These are phyloP conservation scores for Drosophila tripunctata DNA, from an alignment of 2,888 invertebrate species.

Conservation along the genomic window DNA sequence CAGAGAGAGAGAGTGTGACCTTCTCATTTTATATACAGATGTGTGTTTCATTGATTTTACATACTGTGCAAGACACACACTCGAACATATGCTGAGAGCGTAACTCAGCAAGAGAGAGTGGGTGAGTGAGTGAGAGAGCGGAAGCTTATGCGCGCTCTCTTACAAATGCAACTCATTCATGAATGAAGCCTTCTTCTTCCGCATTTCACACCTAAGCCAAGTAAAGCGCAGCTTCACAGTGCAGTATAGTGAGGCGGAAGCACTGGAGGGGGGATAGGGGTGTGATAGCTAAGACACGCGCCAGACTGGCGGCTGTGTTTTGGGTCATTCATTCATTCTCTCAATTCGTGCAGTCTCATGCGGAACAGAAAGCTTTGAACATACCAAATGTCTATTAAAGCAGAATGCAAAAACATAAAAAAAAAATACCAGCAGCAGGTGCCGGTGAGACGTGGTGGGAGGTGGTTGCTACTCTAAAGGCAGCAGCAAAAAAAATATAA, in stretches of 20 bases:
- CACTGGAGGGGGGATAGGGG: background rate
- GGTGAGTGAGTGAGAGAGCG: slow-evolving; percentile 9
- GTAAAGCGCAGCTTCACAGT: slow-evolving; percentile 22
- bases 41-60: slow-evolving; percentile 65
- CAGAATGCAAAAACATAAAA: slow-evolving; percentile 39
- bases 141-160: slow-evolving; percentile 11
- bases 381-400: slow-evolving; percentile 21
- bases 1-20: slow-evolving; percentile 44
- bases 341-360: slow-evolving; percentile 58
- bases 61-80: slow-evolving; percentile 6
- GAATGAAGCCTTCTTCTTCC: slow-evolving; percentile 62
- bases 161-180: slow-evolving; percentile 61
- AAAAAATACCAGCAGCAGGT: slow-evolving; percentile 27
- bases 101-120: slow-evolving; percentile 1
- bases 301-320: slow-evolving; percentile 53
- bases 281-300: slow-evolving; percentile 40
- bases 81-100: slow-evolving; percentile 2
- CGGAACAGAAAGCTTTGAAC: slow-evolving; percentile 26
- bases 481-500: slow-evolving; percentile 19
- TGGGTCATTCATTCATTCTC: slow-evolving; percentile 43
- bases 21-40: slow-evolving; percentile 41
- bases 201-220: slow-evolving; percentile 64
- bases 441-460: slow-evolving; percentile 32
- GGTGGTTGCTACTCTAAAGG: slow-evolving; percentile 18
- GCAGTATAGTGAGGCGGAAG: slow-evolving; percentile 17